phyloP scores from a whole-genome alignment of 92 coral and sea anemone genomes.

The Palythoa grandis region DNA sequence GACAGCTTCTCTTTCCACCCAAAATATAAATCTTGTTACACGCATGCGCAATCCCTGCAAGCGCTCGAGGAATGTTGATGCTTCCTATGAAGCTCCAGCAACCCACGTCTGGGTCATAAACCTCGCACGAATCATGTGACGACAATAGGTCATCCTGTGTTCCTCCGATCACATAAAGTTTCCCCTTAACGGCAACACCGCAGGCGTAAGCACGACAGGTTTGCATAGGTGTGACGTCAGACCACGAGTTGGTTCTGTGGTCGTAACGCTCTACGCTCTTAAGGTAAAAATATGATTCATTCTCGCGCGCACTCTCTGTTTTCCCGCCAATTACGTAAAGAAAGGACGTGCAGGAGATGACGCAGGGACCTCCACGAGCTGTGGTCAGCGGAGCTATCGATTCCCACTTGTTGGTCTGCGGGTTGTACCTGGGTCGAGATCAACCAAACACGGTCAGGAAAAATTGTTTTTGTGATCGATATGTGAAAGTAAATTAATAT shows the following conservation, averaged over 20 bases:
- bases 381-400: constrained; percentile 80
- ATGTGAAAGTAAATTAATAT: too few species aligned
- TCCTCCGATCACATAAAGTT: constrained; percentile 83
- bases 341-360: constrained; percentile 67
- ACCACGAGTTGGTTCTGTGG: constrained; percentile 77
- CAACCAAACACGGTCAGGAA: neutral
- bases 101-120: constrained; percentile 65
- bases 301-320: constrained; percentile 72
- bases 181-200: constrained; percentile 71
- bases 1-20: constrained; percentile 94
- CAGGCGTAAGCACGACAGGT: constrained; percentile 92
- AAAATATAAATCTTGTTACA: constrained; percentile 80
- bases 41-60: constrained; percentile 84
- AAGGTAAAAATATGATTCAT: constrained; percentile 73
- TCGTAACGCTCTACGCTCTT: constrained; percentile 81
- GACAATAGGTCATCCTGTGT: constrained; percentile 87
- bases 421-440: constrained; percentile 67
- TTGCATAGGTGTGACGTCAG: constrained; percentile 73
- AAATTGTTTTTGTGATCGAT: neutral
- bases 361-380: constrained; percentile 94
- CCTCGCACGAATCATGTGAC: constrained; percentile 89
- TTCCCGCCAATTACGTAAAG: constrained; percentile 98
- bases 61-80: constrained; percentile 82
- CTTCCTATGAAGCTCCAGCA: constrained; percentile 82
- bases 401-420: constrained; percentile 79